Base-by-base conservation (phyloP, 2,888 invertebrate genomes). In the Leucophenga maculata region DNA sequence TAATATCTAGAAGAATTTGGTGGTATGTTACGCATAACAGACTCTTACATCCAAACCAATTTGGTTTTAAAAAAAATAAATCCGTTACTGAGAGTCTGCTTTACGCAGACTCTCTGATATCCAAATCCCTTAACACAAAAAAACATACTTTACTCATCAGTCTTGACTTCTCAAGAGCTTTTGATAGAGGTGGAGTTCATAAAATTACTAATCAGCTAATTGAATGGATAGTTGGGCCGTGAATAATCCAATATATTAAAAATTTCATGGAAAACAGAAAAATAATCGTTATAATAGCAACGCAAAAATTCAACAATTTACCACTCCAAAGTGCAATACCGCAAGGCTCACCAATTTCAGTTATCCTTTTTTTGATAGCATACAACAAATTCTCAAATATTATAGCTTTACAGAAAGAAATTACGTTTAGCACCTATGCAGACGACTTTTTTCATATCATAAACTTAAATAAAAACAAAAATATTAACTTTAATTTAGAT, bases 291-390 rank as follows among this genome's bases (percentile, higher is more conserved):
- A 68, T 57, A 1, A n/a, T 71, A 16, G 11, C 65, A 3, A 70
- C 70, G n/a, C n/a, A n/a, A n/a, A n/a, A n/a, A n/a, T n/a, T n/a
- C n/a, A n/a, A n/a, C n/a, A n/a, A n/a, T n/a, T n/a, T n/a, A n/a
- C n/a, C n/a, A n/a, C n/a, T n/a, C n/a, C n/a, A n/a, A n/a, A n/a
- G n/a, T 11, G 70, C 72, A 9, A 71, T 71, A 1, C 70, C 72
- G 6, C 70, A 71, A 22, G 72, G 72, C 16, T 70, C 70, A 1
- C 69, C 69, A 3, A 32, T 72, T 8, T 71, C 68, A 1, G 71
- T 72, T 0, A 54, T 72, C 4, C 32, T 72, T 1, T 72, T 74
- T 14, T 54, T 67, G 6, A 74, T 72, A 18, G 69, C 74, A 1
- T 72, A 67, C 48, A 72, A 72, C 18, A 71, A 67, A 67, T 52